These are phyloP conservation scores for Masticophis lateralis DNA, from an alignment of 2,797 vertebrate genomes.

Conservation along the genomic window DNA sequence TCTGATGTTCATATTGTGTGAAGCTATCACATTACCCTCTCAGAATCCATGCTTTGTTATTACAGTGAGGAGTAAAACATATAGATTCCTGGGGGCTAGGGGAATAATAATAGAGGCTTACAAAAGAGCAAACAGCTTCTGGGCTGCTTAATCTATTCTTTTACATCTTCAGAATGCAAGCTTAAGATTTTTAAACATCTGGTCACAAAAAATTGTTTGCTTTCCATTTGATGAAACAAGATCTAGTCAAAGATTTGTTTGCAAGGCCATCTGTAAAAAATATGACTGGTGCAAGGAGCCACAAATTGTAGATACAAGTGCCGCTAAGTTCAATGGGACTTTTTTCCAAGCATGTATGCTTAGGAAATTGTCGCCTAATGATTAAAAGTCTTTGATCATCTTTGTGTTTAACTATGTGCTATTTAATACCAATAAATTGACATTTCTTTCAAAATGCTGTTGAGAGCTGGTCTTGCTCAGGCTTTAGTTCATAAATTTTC, in stretches of 20 bases:
- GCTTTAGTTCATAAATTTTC: constrained; percentile 39
- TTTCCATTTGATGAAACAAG: constrained; percentile 47
- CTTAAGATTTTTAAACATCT: constrained; percentile 47
- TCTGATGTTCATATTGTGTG: constrained; percentile 3
- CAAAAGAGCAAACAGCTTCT: constrained; percentile 15
- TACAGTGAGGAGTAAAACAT: not conserved
- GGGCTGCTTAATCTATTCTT: not conserved
- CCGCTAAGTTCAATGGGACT: not conserved
- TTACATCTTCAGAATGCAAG: constrained; percentile 24
- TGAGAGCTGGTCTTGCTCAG: constrained; percentile 8
- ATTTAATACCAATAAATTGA: constrained; percentile 23
- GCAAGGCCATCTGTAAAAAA: constrained; percentile 53
- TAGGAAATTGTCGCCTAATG: not conserved
- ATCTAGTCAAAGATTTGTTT: constrained; percentile 55
- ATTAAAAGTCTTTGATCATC: constrained; percentile 18
- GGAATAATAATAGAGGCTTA: not conserved
- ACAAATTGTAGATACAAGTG: constrained; percentile 12
- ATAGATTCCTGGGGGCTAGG: constrained; percentile 15
- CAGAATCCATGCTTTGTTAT: not conserved
- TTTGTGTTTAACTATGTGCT: constrained; percentile 4
- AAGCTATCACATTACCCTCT: constrained; percentile 17
- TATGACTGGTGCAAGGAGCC: constrained; percentile 15
- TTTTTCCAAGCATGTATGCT: not conserved
- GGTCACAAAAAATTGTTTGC: constrained; percentile 46
- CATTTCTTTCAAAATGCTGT: constrained; percentile 13